These are phyloP conservation scores for Macrocentrus cingulum DNA, from an alignment of 1,140 invertebrate species.

Conservation along the genomic window DNA sequence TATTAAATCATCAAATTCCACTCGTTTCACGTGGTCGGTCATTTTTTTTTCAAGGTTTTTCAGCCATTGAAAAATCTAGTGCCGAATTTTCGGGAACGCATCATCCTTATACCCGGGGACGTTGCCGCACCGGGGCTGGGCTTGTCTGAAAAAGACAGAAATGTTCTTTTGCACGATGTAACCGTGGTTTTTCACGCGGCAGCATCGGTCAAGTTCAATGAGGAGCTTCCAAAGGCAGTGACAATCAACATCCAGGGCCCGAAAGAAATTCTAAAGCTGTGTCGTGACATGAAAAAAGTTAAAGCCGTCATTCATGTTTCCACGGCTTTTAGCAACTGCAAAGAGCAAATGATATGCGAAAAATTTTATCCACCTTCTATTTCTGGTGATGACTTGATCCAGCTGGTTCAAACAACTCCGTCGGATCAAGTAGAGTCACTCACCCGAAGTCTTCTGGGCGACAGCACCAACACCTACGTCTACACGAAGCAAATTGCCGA, in stretches of 20 bases:
- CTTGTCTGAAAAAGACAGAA: slow-evolving; percentile 62
- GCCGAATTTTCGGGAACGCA: slow-evolving; percentile 69
- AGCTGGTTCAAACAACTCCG: slow-evolving; percentile 55
- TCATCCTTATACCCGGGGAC: slow-evolving; percentile 68
- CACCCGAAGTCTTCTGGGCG: slow-evolving; percentile 57
- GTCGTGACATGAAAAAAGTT: not conserved
- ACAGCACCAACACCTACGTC: slow-evolving; percentile 67
- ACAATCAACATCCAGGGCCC: slow-evolving; percentile 69
- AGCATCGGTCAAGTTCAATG: slow-evolving; percentile 70
- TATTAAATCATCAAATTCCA: not conserved
- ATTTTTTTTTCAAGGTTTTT: slow-evolving; percentile 58
- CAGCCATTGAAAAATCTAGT: slow-evolving; percentile 59
- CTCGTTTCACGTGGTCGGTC: not conserved
- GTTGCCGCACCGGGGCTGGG: slow-evolving; percentile 66
- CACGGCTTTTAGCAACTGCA: slow-evolving; percentile 70
- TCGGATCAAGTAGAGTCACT: slow-evolving; percentile 57
- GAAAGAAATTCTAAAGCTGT: slow-evolving; percentile 54
- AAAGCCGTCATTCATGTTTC: slow-evolving; percentile 64
- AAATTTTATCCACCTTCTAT: slow-evolving; percentile 58
- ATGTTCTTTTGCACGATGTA: slow-evolving; percentile 65
- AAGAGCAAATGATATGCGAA: slow-evolving; percentile 60
- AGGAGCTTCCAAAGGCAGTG: slow-evolving; percentile 64
- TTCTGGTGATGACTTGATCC: slow-evolving; percentile 45
- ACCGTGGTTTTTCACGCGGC: slow-evolving; percentile 68
- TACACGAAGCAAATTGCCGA: slow-evolving; percentile 68